Conservation (phyloP, 2,888 invertebrate genomes). For the Ormyrus pomaceus region DNA sequence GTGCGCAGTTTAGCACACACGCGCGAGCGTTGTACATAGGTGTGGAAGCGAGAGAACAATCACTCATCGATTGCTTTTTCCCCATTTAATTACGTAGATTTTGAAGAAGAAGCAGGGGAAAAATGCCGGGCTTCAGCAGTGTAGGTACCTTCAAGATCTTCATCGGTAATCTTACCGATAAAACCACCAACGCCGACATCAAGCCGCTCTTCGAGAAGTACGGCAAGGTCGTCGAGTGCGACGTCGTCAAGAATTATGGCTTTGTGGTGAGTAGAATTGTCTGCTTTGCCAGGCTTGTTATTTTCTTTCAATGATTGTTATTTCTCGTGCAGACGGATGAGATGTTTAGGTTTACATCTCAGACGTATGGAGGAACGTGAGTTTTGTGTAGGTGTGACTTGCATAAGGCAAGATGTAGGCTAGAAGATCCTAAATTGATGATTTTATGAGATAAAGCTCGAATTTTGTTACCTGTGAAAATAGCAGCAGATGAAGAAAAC, state of each 20-base stretch:
- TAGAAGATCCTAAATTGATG: too few species aligned
- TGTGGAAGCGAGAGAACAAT: too few species aligned
- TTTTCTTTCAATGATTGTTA: too few species aligned
- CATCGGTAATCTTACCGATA: constrained; percentile 97
- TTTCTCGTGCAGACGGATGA: too few species aligned
- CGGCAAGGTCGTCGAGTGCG: constrained; percentile 98
- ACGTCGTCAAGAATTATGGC: constrained; percentile 98
- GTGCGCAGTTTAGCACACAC: constrained; percentile 38
- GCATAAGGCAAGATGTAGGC: too few species aligned
- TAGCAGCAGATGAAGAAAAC: too few species aligned
- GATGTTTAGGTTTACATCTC: not conserved
- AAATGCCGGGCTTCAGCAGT: constrained; percentile 88
- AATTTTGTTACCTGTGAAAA: too few species aligned
- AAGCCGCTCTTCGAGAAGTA: constrained; percentile 96
- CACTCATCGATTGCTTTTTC: constrained; percentile 24
- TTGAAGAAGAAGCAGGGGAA: constrained; percentile 29
- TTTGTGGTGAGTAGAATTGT: constrained; percentile 84
- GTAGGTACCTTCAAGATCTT: constrained; percentile 97
- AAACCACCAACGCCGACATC: constrained; percentile 91
- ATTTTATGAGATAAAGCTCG: too few species aligned
- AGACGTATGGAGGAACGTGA: not conserved
- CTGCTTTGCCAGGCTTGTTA: too few species aligned
- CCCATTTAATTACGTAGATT: constrained; percentile 27
- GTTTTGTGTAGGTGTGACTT: too few species aligned
- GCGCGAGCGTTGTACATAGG: not conserved